Evolutionary conservation across 1,140 invertebrate genomes (phyloP), one percentile per base, ranked within the genome.

Genomic region (Schlechtendalia chinensis): DNA sequence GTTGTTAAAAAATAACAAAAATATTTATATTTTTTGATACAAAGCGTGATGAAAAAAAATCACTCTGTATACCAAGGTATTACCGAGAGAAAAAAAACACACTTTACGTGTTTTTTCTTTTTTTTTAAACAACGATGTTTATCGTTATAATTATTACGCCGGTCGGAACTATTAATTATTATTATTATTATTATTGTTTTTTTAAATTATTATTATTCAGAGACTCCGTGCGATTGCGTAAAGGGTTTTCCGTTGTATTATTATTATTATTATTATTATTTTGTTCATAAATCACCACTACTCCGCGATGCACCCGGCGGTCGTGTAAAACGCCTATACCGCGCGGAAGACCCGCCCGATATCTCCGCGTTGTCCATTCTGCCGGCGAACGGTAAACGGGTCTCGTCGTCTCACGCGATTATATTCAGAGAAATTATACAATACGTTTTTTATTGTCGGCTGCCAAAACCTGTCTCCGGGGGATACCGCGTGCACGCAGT

Each of bases 391-490:
- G 4, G 39, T 24, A 67, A 67, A 67, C 19, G 32, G 39, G 19
- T 45, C n/a, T 67, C 22, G 32, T 65, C 19, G 59, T 29, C 27
- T 61, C 17, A 61, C 24, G 27, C 19, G 5, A 50, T 50, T 50
- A 12, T 50, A 50, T 50, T 45, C 10, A n/a, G n/a, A 50, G 8
- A n/a, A 56, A 56, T 54, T 54, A 14, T 19, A 54, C 16, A 54
- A 54, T 54, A 19, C 14, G 53, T 17, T 11, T 39, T 22, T 65
- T 11, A 65, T 65, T 39, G 32, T n/a, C 5, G 29, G 63, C n/a
- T 45, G 63, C 63, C 32, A 65, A 65, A 65, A 65, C 63, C 63
- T 22, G 63, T 65, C 19, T 65, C 17, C 61, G 10, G 63, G 29
- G 19, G 1, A 50, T 50, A 5, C 11, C 17, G n/a, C n/a, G n/a